Percentiles rank a stretch among this genome's conserved stretches.
phyloP scores from a whole-genome alignment of 2,113 vertebrate species.

The Microcebus ravelobensis region DNA sequence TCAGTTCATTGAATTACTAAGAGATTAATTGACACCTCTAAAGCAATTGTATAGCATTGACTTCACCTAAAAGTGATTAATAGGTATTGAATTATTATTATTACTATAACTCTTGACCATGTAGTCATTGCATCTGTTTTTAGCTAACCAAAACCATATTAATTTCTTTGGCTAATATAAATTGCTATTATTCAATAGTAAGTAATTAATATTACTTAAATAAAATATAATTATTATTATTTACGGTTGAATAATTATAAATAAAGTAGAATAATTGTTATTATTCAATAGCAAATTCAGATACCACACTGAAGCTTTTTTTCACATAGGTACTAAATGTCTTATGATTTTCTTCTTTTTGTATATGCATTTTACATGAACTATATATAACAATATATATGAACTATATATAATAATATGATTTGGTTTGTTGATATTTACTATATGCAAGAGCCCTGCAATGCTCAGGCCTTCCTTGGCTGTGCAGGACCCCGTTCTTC shows the following conservation, averaged over 20 bases:
- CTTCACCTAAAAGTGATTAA: neutral
- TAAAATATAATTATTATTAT: no score
- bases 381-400: neutral
- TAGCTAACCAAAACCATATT: neutral
- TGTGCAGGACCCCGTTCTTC: rapidly evolving
- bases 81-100: neutral
- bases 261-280: neutral
- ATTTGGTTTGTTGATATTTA: neutral
- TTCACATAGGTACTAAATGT: neutral
- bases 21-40: neutral
- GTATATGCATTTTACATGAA: neutral
- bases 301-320: neutral
- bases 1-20: neutral
- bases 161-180: neutral
- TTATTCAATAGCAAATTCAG: neutral
- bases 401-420: neutral
- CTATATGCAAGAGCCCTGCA: rapidly evolving
- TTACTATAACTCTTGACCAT: neutral
- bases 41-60: neutral
- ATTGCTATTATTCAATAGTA: neutral
- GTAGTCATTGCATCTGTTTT: neutral
- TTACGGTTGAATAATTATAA: no score
- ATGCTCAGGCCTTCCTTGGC: rapidly evolving
- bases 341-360: neutral
- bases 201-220: no score